phyloP scores from a whole-genome alignment of 2,888 invertebrate genomes.

The Clostera curtula region DNA sequence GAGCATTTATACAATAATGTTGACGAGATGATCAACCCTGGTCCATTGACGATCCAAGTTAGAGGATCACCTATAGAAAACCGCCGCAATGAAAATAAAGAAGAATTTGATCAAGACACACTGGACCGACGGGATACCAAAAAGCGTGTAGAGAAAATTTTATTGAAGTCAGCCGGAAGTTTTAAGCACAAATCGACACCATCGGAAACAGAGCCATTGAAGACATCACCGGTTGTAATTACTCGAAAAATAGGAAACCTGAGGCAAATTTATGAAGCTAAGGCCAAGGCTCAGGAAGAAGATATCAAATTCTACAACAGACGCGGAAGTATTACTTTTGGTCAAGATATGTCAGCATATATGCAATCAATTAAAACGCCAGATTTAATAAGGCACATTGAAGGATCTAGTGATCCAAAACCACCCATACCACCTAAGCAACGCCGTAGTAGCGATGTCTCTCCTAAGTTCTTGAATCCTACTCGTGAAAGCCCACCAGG shows the following conservation, averaged over 20 bases:
- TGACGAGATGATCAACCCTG: conserved; percentile 71
- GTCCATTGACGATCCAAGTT: conserved; percentile 88
- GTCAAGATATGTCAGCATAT: conserved; percentile 45
- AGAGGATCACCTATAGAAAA: conserved; percentile 81
- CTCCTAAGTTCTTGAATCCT: conserved; percentile 36
- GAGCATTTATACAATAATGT: conserved; percentile 70
- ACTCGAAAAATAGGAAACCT: conserved; percentile 81
- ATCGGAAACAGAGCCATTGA: conserved; percentile 35
- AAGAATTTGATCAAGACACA: conserved; percentile 87
- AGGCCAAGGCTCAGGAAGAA: conserved; percentile 59
- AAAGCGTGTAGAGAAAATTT: conserved; percentile 64
- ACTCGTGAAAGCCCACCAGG: conserved; percentile 46
- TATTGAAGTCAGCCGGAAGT: conserved; percentile 81
- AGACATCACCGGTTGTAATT: conserved; percentile 49
- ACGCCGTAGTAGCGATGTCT: conserved; percentile 39
- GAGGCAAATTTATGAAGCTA: conserved; percentile 86
- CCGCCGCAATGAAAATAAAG: conserved; percentile 79
- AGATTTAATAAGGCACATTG: conserved; percentile 48
- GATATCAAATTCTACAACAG: conserved; percentile 45
- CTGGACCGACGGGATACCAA: conserved; percentile 77
- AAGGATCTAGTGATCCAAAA: conserved; percentile 42
- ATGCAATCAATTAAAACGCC: conserved; percentile 44
- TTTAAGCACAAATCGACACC: conserved; percentile 75
- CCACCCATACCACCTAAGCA: conserved; percentile 63
- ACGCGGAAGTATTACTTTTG: conserved; percentile 53